A percentile compares a stretch with the other conserved stretches of the same genome.
Evolutionary conservation across 2,113 vertebrate genomes (phyloP).

Genomic region (Urocynchramus pylzowi): DNA sequence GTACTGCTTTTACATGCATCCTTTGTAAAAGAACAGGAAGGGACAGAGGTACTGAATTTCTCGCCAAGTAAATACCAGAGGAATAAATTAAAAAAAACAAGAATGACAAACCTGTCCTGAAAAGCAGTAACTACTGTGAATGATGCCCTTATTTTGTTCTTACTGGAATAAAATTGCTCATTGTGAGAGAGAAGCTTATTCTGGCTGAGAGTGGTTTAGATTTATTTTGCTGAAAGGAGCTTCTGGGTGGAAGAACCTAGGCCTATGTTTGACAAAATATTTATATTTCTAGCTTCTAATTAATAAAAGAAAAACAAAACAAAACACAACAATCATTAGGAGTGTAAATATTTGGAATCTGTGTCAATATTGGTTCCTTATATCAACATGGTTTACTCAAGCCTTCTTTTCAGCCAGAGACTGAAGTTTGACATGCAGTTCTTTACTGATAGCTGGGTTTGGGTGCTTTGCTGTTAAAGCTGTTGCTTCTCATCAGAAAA

Average conservation of each 20-base stretch:
- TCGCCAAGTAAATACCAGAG: not conserved
- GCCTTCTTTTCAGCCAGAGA: not conserved
- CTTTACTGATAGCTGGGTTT: not conserved
- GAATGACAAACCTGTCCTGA: not conserved
- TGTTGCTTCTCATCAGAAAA: not conserved
- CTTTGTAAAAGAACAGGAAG: not conserved
- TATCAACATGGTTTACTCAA: not conserved
- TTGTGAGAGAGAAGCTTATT: not conserved
- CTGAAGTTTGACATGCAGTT: not conserved
- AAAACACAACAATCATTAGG: not conserved
- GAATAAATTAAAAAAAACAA: not conserved
- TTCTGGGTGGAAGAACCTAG: not conserved
- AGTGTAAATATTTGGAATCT: constrained; percentile 33
- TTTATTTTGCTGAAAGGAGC: not conserved
- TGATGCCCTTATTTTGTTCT: not conserved
- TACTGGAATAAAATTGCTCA: not conserved
- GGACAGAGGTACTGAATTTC: not conserved
- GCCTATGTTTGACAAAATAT: not conserved
- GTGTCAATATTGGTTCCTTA: not conserved
- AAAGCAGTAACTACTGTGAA: not conserved
- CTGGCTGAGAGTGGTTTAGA: not conserved
- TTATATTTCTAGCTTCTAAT: constrained; percentile 18
- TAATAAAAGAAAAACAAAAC: not conserved
- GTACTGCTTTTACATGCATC: not conserved
- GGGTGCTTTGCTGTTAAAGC: not conserved